Evolutionary conservation across 2,797 vertebrate genomes (phyloP).

Genomic region (Coendou prehensilis): DNA sequence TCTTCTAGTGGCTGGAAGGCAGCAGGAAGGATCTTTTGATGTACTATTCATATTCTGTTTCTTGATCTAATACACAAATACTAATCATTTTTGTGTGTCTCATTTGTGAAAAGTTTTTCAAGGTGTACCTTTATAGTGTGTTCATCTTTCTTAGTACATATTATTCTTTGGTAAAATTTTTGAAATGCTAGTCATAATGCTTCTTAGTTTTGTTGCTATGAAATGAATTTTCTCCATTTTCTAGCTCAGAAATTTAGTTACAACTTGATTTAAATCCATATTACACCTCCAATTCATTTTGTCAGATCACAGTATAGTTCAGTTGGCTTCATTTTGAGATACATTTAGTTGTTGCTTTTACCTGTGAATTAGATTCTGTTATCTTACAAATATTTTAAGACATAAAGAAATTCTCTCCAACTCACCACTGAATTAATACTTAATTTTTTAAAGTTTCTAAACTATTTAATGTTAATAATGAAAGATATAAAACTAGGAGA

Average conservation of each 20-base stretch:
- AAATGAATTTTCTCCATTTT: background rate
- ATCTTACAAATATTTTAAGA: conserved; percentile 19
- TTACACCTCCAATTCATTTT: conserved; percentile 2
- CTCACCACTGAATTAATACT: background rate
- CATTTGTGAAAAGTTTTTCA: background rate
- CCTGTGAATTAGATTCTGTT: background rate
- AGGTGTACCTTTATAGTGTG: background rate
- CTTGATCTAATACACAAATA: background rate
- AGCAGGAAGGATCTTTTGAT: background rate
- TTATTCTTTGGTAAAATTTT: background rate
- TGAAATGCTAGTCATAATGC: background rate
- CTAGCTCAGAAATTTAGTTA: conserved; percentile 21
- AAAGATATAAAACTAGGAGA: conserved; percentile 7
- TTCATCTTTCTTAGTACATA: background rate
- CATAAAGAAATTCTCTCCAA: background rate
- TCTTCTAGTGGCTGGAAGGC: background rate
- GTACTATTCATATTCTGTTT: background rate
- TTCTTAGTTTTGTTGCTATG: background rate
- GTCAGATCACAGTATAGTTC: background rate
- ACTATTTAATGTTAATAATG: background rate
- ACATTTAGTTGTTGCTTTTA: background rate
- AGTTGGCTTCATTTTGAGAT: conserved; percentile 12
- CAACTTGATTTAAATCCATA: background rate
- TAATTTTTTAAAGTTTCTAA: background rate
- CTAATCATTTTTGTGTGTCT: background rate